A percentile compares a stretch with the other conserved stretches of the same genome.
phyloP scores from a whole-genome alignment of 2,888 invertebrate genomes.

The Gortyna flavago region DNA sequence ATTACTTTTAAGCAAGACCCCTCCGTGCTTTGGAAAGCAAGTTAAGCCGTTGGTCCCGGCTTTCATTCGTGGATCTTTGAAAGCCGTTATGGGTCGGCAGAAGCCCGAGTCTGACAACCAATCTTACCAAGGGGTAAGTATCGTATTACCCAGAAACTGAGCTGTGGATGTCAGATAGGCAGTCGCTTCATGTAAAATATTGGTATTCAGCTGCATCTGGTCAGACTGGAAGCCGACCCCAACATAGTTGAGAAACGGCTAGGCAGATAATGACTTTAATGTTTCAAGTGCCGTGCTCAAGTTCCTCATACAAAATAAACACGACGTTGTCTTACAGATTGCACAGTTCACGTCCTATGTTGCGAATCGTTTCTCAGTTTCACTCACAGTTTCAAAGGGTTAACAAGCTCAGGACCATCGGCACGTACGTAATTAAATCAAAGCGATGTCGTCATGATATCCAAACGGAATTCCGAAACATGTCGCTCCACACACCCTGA shows the following conservation, averaged over 20 bases:
- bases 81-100: background rate
- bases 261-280: background rate
- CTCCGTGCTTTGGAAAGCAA: background rate
- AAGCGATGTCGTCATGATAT: conserved; percentile 64
- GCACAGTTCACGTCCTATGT: conserved; percentile 18
- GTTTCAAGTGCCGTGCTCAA: background rate
- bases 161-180: background rate
- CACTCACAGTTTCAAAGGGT: conserved; percentile 37
- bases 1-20: background rate
- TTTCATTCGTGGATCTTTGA: background rate
- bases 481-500: conserved; percentile 57
- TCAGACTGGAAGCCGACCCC: background rate
- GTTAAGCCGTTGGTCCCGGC: background rate
- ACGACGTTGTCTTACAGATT: background rate
- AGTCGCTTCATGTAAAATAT: background rate
- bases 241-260: background rate
- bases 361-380: conserved; percentile 27
- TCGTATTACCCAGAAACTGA: background rate
- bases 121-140: background rate
- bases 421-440: conserved; percentile 62
- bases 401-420: conserved; percentile 44
- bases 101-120: background rate
- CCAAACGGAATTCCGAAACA: conserved; percentile 63
- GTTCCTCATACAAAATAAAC: conserved; percentile 9
- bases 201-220: background rate